Base-by-base conservation (phyloP, 2,113 vertebrate genomes). In the Regulus satrapa region DNA sequence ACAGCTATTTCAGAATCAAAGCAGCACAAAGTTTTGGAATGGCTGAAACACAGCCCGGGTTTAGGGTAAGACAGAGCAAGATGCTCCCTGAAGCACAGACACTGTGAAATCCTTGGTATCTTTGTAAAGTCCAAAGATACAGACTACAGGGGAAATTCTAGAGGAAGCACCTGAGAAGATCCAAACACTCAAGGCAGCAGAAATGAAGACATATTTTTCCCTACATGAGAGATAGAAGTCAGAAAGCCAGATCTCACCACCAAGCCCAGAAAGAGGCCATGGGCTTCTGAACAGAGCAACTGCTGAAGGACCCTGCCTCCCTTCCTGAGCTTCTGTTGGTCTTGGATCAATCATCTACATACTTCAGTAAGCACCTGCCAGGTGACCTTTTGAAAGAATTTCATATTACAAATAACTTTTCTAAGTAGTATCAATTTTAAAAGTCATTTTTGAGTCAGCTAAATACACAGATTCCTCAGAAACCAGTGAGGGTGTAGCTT, bases 181-280 rank as follows among this genome's bases (percentile, higher is more conserved):
- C 32, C 45, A 61, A 64, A 82, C 4, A 1, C 7, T 8, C 21
- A 21, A 54, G 9, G 25, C 2, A 74, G 18, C 49, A 81, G 23
- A 59, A 88, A 55, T 4, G 6, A 64, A 59, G 32, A 77, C 12
- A 10, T 4, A 1, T 31, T 55, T 52, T 58, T 28, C 38, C 23
- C 34, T 21, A 7, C 0, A 0, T 10, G 32, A 36, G 1, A 77
- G 16, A 25, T 3, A 38, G 36, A 72, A 74, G 31, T 6, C 45
- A 80, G 29, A 83, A 64, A 74, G 9, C 5, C 48, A 48, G 15
- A 9, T 31, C 7, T 45, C 18, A 41, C 34, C 51, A 28, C 6
- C 23, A 77, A 63, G 13, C 14, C 13, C 23, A 14, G 34, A 1
- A 5, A 46, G 31, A 59, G 11, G 6, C 34, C 19, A 4, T 0